Percentiles rank a stretch among this genome's conserved stretches.
Evolutionary conservation across 2,888 invertebrate genomes (phyloP).

Genomic region (Amphipoea oculea): DNA sequence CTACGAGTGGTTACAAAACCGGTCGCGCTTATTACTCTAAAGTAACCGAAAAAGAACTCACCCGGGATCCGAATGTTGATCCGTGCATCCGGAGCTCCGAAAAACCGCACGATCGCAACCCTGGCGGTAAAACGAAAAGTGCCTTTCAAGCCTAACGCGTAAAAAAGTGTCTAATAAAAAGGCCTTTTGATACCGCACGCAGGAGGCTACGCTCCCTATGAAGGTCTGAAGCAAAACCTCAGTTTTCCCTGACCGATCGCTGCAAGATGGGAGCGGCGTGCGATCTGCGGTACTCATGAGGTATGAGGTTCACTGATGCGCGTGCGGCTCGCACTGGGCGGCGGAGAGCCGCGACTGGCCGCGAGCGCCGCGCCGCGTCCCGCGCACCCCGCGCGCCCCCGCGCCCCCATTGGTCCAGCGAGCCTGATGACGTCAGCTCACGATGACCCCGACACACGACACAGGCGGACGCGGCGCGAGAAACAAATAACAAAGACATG

Average conservation of each 20-base stretch:
- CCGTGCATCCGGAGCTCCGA: conserved; percentile 69
- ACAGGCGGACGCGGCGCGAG: conserved; percentile 61
- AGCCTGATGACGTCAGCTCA: conserved; percentile 83
- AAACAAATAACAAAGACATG: conserved; percentile 41
- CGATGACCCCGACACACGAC: conserved; percentile 71
- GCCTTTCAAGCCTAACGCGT: conserved; percentile 16
- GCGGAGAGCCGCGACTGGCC: conserved; percentile 82
- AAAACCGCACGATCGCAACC: conserved; percentile 77
- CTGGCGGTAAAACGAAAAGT: conserved; percentile 65
- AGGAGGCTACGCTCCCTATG: conserved; percentile 34
- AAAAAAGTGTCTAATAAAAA: conserved; percentile 27
- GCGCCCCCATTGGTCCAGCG: conserved; percentile 77
- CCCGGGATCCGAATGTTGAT: conserved; percentile 65
- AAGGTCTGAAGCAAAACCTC: conserved; percentile 42
- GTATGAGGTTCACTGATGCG: conserved; percentile 70
- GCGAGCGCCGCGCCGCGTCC: conserved; percentile 74
- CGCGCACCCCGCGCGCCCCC: conserved; percentile 67
- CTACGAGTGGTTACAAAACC: conserved; percentile 63
- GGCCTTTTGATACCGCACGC: conserved; percentile 45
- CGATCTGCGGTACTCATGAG: conserved; percentile 71
- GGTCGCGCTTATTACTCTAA: conserved; percentile 60
- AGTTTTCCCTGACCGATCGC: conserved; percentile 63
- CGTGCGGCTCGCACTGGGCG: conserved; percentile 81
- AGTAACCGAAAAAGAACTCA: conserved; percentile 71
- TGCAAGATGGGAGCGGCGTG: conserved; percentile 85